phyloP scores from a whole-genome alignment of 1,140 invertebrate species.

The Harpegnathos saltator region DNA sequence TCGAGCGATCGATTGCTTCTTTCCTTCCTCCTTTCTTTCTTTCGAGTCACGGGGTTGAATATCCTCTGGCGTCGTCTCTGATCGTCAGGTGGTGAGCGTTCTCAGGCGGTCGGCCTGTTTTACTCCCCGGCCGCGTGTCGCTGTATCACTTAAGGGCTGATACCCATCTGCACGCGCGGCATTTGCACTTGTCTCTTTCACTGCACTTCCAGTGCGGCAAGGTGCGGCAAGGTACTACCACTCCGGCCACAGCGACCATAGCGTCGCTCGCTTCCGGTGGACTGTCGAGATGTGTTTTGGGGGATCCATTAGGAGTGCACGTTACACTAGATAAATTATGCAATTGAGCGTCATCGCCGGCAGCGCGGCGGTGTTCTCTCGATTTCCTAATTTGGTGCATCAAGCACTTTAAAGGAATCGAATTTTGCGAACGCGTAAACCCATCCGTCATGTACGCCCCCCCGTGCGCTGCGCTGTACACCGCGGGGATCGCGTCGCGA shows the following conservation, averaged over 20 bases:
- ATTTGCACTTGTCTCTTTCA: constrained; percentile 48
- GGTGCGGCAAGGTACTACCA: constrained; percentile 19
- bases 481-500: not conserved
- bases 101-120: constrained; percentile 47
- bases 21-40: too few species aligned
- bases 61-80: not conserved
- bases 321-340: constrained; percentile 68
- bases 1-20: not conserved
- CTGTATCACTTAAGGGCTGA: constrained; percentile 55
- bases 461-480: not conserved
- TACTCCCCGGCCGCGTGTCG: not conserved
- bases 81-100: constrained; percentile 16
- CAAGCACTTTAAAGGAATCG: constrained; percentile 38
- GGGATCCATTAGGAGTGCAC: constrained; percentile 37
- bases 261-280: constrained; percentile 6
- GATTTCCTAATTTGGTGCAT: constrained; percentile 67
- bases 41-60: not conserved
- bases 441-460: not conserved
- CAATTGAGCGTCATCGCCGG: constrained; percentile 56
- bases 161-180: constrained; percentile 37
- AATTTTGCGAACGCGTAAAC: not conserved
- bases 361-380: constrained; percentile 53
- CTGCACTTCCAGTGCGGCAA: constrained; percentile 47
- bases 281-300: constrained; percentile 50
- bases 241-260: constrained; percentile 43